Evolutionary conservation across 2,888 invertebrate genomes (phyloP).

Genomic region (Drosophila ochracea): DNA sequence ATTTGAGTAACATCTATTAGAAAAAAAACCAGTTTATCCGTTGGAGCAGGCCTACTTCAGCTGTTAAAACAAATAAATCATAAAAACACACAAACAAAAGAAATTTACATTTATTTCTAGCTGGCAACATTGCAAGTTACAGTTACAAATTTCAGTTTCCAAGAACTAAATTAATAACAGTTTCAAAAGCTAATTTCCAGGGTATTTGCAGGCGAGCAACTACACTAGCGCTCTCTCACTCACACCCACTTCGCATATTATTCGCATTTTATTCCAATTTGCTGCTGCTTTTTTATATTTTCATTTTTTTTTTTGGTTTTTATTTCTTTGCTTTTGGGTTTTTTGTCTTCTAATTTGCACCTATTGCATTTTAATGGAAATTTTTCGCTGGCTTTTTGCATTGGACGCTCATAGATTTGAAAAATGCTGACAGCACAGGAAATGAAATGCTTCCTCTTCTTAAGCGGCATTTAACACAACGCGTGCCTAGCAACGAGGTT

Average conservation of each 20-base stretch:
- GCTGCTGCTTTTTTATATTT: background rate
- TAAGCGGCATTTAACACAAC: slow-evolving; percentile 24
- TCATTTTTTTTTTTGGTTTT: background rate
- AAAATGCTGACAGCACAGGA: slow-evolving; percentile 82
- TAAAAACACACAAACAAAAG: background rate
- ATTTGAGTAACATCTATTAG: background rate
- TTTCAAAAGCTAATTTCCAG: background rate
- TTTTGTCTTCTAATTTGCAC: slow-evolving; percentile 74
- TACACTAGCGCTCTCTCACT: background rate
- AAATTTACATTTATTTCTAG: background rate
- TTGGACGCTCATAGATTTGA: slow-evolving; percentile 81
- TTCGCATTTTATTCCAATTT: slow-evolving; percentile 39
- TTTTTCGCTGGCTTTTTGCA: slow-evolving; percentile 67
- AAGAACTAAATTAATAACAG: background rate
- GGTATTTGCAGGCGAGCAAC: slow-evolving; percentile 1
- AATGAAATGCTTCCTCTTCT: slow-evolving; percentile 80
- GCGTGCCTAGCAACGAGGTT: background rate
- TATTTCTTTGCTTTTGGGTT: slow-evolving; percentile 17
- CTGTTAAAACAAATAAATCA: background rate
- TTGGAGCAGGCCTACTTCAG: background rate
- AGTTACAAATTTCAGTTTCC: background rate
- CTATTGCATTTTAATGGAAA: slow-evolving; percentile 76
- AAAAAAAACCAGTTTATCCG: background rate
- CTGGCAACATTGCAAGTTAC: background rate
- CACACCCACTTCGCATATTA: background rate